phyloP scores from a whole-genome alignment of 2,797 vertebrate genomes.

The Menidia menidia region DNA sequence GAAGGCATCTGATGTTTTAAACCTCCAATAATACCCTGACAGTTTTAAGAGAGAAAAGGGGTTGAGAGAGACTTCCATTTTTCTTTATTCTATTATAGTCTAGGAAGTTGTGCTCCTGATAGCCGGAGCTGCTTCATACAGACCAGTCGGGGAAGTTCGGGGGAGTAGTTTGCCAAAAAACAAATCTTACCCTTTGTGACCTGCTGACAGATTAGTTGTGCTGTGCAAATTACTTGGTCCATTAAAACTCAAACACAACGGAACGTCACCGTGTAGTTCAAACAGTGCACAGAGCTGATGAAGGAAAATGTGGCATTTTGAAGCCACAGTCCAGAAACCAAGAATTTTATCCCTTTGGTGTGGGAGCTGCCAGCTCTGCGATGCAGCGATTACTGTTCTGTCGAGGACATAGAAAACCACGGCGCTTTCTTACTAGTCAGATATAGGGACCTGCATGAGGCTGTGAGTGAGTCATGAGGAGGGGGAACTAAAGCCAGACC shows the following conservation, averaged over 20 bases:
- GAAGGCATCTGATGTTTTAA: not conserved
- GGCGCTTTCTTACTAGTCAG: conserved; percentile 22
- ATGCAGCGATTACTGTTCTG: conserved; percentile 7
- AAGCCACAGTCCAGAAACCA: not conserved
- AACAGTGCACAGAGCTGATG: not conserved
- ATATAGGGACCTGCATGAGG: conserved; percentile 36
- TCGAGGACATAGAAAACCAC: conserved; percentile 29
- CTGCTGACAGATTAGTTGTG: not conserved
- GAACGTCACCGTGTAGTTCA: not conserved
- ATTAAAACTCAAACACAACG: not conserved
- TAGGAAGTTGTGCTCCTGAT: too few species aligned
- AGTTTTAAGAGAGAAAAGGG: too few species aligned
- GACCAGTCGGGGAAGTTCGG: too few species aligned
- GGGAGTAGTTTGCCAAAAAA: not conserved
- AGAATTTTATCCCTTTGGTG: conserved; percentile 4
- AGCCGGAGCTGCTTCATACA: too few species aligned
- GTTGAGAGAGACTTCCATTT: not conserved
- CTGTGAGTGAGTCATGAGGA: conserved; percentile 54
- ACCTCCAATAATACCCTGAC: too few species aligned
- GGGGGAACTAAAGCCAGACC: conserved; percentile 45
- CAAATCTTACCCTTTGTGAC: not conserved
- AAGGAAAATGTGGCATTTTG: not conserved
- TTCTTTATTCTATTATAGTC: too few species aligned
- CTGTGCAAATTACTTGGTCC: too few species aligned
- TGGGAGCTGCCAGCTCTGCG: conserved; percentile 5